Percentiles rank a stretch among this genome's conserved stretches.
These are phyloP conservation scores for Callipepla squamata DNA, from an alignment of 2,113 vertebrate species.

Conservation along the genomic window DNA sequence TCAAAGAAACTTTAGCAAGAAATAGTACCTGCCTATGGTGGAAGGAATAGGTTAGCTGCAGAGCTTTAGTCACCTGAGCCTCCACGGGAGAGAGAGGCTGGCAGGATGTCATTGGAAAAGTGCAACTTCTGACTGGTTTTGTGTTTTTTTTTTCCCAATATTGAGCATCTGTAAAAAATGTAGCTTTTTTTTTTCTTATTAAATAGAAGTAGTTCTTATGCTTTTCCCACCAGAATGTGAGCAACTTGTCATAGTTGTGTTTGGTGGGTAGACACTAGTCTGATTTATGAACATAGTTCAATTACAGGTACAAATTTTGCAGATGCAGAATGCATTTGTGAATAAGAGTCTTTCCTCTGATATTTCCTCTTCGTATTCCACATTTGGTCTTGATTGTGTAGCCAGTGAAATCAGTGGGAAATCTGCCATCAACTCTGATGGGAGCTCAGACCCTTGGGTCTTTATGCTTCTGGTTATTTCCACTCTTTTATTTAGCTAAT, in stretches of 20 bases:
- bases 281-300: not conserved
- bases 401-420: constrained; percentile 18
- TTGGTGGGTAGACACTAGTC: not conserved
- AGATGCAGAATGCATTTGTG: constrained; percentile 13
- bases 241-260: not conserved
- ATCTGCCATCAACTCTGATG: not conserved
- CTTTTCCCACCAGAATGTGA: not conserved
- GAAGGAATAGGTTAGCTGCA: not conserved
- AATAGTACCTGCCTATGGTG: not conserved
- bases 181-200: not conserved
- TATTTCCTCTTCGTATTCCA: not conserved
- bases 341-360: not conserved
- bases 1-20: not conserved
- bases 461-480: constrained; percentile 54
- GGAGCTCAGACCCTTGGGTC: constrained; percentile 18
- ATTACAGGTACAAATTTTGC: not conserved
- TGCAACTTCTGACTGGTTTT: not conserved
- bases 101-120: accelerated
- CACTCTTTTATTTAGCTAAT: constrained; percentile 41
- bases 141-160: not conserved
- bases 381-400: not conserved
- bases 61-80: not conserved
- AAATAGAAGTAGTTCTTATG: not conserved
- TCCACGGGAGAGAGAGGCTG: not conserved
- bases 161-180: not conserved